phyloP scores from a whole-genome alignment of 2,888 invertebrate species.

The Nemurella pictetii region DNA sequence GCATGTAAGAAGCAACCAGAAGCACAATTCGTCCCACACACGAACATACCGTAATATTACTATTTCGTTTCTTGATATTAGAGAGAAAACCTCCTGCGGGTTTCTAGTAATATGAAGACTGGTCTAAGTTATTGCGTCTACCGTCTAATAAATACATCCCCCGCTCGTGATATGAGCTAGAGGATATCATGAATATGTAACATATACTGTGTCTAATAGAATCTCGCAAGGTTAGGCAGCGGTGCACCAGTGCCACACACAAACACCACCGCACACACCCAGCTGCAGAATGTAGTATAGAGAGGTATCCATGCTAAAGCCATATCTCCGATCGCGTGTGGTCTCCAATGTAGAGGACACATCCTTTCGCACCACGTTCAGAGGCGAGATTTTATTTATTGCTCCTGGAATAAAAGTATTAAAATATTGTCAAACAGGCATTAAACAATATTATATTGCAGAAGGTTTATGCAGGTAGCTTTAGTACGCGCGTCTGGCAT shows the following conservation, averaged over 20 bases:
- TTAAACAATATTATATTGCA: background rate
- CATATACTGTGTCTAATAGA: background rate
- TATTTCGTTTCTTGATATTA: constrained; percentile 15
- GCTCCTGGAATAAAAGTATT: background rate
- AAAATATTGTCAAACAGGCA: constrained; percentile 11
- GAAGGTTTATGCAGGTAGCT: background rate
- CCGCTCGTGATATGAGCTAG: constrained; percentile 8
- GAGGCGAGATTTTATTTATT: constrained; percentile 5
- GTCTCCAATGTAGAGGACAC: background rate
- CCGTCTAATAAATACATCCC: constrained; percentile 33
- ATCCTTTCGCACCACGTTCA: background rate
- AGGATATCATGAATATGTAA: constrained; percentile 33
- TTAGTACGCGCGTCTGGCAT: background rate
- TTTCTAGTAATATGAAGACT: constrained; percentile 5
- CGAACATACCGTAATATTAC: constrained; percentile 4
- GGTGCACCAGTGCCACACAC: background rate
- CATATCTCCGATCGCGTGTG: constrained; percentile 2
- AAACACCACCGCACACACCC: constrained; percentile 4
- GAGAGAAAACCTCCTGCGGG: constrained; percentile 7
- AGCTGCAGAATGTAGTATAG: background rate
- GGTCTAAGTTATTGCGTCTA: constrained; percentile 30
- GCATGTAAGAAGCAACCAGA: constrained; percentile 8
- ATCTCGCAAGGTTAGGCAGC: background rate
- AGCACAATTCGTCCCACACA: constrained; percentile 16
- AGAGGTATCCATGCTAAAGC: background rate